Evolutionary conservation across 2,113 vertebrate genomes (phyloP).

Genomic region (Symphodus melops): DNA sequence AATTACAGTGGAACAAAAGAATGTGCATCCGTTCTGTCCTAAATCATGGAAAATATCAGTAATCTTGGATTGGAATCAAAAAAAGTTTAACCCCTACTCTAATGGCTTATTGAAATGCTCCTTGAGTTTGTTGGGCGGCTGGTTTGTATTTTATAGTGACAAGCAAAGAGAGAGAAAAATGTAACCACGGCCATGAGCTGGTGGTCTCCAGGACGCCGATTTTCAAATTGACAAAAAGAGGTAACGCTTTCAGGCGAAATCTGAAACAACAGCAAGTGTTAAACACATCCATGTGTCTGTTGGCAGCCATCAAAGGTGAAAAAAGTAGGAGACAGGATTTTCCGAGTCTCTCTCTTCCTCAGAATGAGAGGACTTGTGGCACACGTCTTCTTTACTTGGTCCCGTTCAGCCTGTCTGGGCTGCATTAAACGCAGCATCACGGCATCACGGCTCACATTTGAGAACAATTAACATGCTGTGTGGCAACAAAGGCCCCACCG

Average conservation of each 20-base stretch:
- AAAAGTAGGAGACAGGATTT: slow-evolving; percentile 50
- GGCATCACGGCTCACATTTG: slow-evolving; percentile 76
- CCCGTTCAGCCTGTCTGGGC: slow-evolving; percentile 54
- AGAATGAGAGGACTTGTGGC: slow-evolving; percentile 54
- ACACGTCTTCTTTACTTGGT: slow-evolving; percentile 48
- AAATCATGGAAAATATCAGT: slow-evolving; percentile 78
- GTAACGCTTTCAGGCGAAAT: slow-evolving; percentile 58
- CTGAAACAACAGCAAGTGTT: slow-evolving; percentile 71
- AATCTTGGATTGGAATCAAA: slow-evolving; percentile 67
- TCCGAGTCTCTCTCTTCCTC: slow-evolving; percentile 60
- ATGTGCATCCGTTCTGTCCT: slow-evolving; percentile 69
- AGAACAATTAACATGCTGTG: slow-evolving; percentile 71
- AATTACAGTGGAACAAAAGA: slow-evolving; percentile 69
- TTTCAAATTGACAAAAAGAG: slow-evolving; percentile 67
- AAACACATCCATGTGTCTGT: slow-evolving; percentile 68
- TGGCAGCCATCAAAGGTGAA: slow-evolving; percentile 55
- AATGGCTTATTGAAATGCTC: slow-evolving; percentile 60
- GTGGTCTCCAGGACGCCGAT: slow-evolving; percentile 56
- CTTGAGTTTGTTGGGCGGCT: slow-evolving; percentile 52
- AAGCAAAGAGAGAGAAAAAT: slow-evolving; percentile 12
- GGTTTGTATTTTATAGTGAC: slow-evolving; percentile 72
- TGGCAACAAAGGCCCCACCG: slow-evolving; percentile 37
- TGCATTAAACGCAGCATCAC: slow-evolving; percentile 64
- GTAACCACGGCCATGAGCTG: slow-evolving; percentile 35
- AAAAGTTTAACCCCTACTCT: slow-evolving; percentile 67